Conservation (phyloP, 2,888 invertebrate genomes). For the Caenorhabditis wallacei region DNA sequence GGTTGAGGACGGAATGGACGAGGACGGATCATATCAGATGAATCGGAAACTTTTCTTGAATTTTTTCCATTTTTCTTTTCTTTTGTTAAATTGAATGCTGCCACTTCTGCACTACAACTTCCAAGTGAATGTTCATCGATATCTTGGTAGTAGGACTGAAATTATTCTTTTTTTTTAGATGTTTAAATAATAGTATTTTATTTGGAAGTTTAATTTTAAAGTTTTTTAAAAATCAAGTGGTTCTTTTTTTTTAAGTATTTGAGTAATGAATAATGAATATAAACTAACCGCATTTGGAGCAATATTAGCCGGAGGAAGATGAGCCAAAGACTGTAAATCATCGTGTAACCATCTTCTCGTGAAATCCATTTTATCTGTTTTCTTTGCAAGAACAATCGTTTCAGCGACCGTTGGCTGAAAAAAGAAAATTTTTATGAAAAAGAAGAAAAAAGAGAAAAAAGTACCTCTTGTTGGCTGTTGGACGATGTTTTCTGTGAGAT, state of each 20-base stretch:
- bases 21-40: conserved; percentile 67
- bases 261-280: too few species aligned
- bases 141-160: conserved; percentile 74
- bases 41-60: conserved; percentile 58
- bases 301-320: conserved; percentile 69
- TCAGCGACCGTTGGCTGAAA: conserved; percentile 75
- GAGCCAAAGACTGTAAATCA: conserved; percentile 74
- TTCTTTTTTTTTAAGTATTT: too few species aligned
- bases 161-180: not conserved
- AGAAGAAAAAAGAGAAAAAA: not conserved
- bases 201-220: too few species aligned
- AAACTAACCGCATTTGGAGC: conserved; percentile 68
- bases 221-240: too few species aligned
- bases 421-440: not conserved
- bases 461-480: conserved; percentile 41
- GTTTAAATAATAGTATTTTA: not conserved
- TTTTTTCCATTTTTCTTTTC: conserved; percentile 63
- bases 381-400: conserved; percentile 80
- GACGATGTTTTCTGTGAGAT: conserved; percentile 29
- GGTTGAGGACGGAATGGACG: conserved; percentile 78
- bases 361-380: conserved; percentile 82
- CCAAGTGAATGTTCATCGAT: conserved; percentile 78
- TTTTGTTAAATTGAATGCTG: conserved; percentile 78
- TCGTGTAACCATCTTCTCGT: conserved; percentile 81
- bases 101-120: conserved; percentile 83